A percentile compares a stretch with the other conserved stretches of the same genome.
These are phyloP conservation scores for Gulo gulo DNA, from an alignment of 2,113 vertebrate species.

Conservation along the genomic window DNA sequence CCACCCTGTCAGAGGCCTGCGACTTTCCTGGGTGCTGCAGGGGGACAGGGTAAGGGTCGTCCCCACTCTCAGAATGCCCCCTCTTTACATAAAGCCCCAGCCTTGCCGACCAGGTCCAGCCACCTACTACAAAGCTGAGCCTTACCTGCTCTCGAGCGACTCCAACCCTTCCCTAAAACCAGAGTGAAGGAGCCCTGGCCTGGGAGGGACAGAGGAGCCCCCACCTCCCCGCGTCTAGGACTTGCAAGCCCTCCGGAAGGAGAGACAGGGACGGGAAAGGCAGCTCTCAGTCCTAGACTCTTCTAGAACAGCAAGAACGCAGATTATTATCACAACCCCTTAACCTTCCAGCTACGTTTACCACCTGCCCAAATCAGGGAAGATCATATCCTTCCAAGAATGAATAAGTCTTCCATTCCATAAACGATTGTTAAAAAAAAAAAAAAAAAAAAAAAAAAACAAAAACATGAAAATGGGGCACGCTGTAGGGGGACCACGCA, in stretches of 20 bases:
- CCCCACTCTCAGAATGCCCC: neutral
- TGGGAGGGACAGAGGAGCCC: neutral
- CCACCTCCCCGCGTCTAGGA: fast-evolving
- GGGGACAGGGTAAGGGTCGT: no score
- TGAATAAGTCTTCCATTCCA: neutral
- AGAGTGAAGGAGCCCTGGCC: neutral
- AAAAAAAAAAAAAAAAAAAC: no score
- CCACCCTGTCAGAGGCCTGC: neutral
- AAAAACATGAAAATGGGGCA: neutral
- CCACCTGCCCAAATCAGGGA: neutral
- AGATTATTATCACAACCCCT: neutral
- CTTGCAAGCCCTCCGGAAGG: neutral
- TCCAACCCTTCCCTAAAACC: neutral
- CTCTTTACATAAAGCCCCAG: neutral
- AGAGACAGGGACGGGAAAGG: neutral
- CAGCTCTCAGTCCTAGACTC: neutral
- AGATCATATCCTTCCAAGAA: neutral
- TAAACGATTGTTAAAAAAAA: neutral
- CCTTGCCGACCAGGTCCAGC: neutral
- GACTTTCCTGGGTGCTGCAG: neutral
- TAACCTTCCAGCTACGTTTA: neutral
- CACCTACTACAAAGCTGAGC: neutral
- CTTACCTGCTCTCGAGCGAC: fast-evolving
- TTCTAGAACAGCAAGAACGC: neutral
- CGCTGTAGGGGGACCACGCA: no score